Base-by-base conservation (phyloP, 2,797 vertebrate species). In the Anisognathus igniventris region DNA sequence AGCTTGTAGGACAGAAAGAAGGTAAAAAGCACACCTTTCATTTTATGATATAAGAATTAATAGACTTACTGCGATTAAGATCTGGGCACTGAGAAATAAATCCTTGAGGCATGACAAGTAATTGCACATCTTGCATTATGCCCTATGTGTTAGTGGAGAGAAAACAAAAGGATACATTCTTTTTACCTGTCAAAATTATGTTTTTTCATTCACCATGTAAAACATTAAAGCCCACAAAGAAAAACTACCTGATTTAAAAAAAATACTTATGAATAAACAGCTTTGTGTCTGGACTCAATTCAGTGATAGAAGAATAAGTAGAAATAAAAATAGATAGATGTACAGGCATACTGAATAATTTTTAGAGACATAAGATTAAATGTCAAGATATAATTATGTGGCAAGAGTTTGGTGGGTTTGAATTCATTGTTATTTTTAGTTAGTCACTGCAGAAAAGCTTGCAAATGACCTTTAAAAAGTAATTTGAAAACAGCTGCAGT, bases 51-150 rank as follows among this genome's bases (percentile, higher is more conserved):
- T 13, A 95, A 95, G 83, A 95, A 95, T 81, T 76, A 96, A 95
- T 12, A 81, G 88, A 98, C 99, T 98, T 98, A 99, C 99, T 99
- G 98, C 99, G 99, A 98, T 99, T 99, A 85, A 99, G 98, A 97
- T 99, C 99, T 54, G 99, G 99, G 95, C 99, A 99, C 97, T 99
- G 99, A 80, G 98, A 98, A 97, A 99, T 99, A 98, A 99, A 99
- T 95, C 99, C 99, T 98, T 99, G 99, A 86, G 99, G 99, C 98
- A 99, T 99, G 95, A 99, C 98, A 97, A 99, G 98, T 94, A 99
- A 98, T 96, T 99, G 98, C 82, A 99, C 98, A 88, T 99, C 99
- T 97, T 99, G 99, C 99, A 99, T 99, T 97, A 99, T 97, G 37
- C 99, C 99, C 99, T 99, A 89, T 40, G 76, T 88, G 67, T 47